Percentiles rank a stretch among this genome's conserved stretches.
Evolutionary conservation across 1,140 invertebrate genomes (phyloP).

Genomic region (Drosophila azteca): DNA sequence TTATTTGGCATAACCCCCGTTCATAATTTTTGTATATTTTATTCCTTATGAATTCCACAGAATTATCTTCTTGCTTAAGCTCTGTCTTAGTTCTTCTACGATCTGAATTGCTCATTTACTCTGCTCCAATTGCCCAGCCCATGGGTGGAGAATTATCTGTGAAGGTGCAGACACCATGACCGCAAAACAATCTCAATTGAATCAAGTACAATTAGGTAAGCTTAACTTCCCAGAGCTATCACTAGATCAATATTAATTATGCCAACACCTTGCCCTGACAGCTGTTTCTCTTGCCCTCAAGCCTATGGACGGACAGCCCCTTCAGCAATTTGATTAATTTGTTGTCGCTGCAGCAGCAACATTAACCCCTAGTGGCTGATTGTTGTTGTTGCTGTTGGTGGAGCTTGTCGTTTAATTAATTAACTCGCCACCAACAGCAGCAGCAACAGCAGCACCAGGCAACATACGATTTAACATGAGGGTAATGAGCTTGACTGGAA

Average conservation of each 20-base stretch:
- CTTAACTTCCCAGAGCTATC: conserved; percentile 40
- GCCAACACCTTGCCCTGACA: conserved; percentile 72
- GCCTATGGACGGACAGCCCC: conserved; percentile 4
- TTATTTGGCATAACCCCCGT: too few species aligned
- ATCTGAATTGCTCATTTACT: too few species aligned
- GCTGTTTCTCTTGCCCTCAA: conserved; percentile 22
- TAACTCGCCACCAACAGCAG: conserved; percentile 53
- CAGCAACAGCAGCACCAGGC: conserved; percentile 30
- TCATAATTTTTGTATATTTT: too few species aligned
- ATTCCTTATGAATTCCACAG: too few species aligned
- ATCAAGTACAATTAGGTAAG: conserved; percentile 47
- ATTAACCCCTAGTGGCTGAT: conserved; percentile 31
- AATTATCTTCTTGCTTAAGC: too few species aligned
- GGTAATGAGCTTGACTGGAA: conserved; percentile 53
- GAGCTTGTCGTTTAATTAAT: conserved; percentile 74
- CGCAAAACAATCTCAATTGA: conserved; percentile 32
- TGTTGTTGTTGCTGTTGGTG: conserved; percentile 48
- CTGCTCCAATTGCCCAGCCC: too few species aligned
- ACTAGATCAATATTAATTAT: conserved; percentile 79
- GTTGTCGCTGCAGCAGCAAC: conserved; percentile 47
- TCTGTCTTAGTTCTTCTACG: too few species aligned
- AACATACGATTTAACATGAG: conserved; percentile 22
- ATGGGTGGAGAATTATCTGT: background rate
- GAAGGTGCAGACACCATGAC: conserved; percentile 13
- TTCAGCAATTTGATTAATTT: conserved; percentile 71